A percentile compares a stretch with the other conserved stretches of the same genome.
Conservation (phyloP, 2,888 invertebrate genomes). For the Cistogaster globosa region DNA sequence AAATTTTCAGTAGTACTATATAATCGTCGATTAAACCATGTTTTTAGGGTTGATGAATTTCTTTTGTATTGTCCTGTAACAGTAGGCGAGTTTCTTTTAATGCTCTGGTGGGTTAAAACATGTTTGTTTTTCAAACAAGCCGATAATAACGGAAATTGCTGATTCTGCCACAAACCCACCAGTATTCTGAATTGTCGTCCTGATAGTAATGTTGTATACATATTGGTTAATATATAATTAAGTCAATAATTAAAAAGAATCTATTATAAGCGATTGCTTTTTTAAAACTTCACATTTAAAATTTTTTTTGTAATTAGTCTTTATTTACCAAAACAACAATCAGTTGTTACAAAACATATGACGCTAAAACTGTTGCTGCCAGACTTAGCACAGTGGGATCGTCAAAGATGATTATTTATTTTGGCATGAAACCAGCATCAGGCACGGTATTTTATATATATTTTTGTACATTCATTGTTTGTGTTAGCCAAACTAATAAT, state of each 20-base stretch:
- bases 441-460: too few species aligned
- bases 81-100: slow-evolving; percentile 10
- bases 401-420: too few species aligned
- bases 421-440: too few species aligned
- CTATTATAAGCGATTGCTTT: slow-evolving; percentile 28
- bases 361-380: neutral
- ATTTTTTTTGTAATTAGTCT: neutral
- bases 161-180: slow-evolving; percentile 69
- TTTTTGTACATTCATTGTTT: too few species aligned
- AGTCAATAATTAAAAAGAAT: slow-evolving; percentile 25
- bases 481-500: too few species aligned
- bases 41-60: neutral
- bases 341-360: slow-evolving; percentile 31
- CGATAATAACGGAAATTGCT: slow-evolving; percentile 71
- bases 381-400: neutral
- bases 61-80: neutral
- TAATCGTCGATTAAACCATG: neutral
- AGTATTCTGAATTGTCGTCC: slow-evolving; percentile 74
- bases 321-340: slow-evolving; percentile 34
- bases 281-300: slow-evolving; percentile 42
- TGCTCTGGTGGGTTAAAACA: neutral
- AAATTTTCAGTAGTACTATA: neutral
- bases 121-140: slow-evolving; percentile 64
- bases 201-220: slow-evolving; percentile 74
- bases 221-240: slow-evolving; percentile 48